phyloP scores from a whole-genome alignment of 2,113 vertebrate species.

The Phrynosoma blainvillii region DNA sequence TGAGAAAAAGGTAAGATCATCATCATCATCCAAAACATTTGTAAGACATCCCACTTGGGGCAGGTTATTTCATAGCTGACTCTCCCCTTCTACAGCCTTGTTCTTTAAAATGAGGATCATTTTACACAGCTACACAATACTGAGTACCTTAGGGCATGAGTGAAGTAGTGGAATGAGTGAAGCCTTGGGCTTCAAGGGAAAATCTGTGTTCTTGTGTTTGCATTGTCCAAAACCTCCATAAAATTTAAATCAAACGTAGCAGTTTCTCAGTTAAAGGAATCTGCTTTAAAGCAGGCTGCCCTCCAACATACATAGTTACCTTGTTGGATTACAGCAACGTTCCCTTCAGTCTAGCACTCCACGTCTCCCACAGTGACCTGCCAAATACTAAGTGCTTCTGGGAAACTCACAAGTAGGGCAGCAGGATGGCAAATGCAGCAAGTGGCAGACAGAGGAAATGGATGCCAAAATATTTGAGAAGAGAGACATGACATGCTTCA shows the following conservation, averaged over 20 bases:
- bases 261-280: background rate
- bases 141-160: background rate
- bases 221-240: constrained; percentile 5
- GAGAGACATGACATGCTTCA: background rate
- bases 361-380: constrained; percentile 5
- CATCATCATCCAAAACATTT: too few relatives aligned
- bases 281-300: constrained; percentile 10
- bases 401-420: constrained; percentile 9
- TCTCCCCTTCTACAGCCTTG: background rate
- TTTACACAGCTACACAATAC: too few relatives aligned
- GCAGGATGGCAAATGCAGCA: background rate
- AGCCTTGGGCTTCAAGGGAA: background rate
- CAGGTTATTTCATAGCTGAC: background rate
- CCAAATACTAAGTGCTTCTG: constrained; percentile 11
- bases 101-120: background rate
- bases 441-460: background rate
- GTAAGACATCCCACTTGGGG: background rate
- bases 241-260: background rate
- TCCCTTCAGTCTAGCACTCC: constrained; percentile 5
- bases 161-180: constrained; percentile 20
- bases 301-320: constrained; percentile 24
- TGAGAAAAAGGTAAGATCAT: too few relatives aligned
- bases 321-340: constrained; percentile 5
- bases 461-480: background rate
- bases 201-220: constrained; percentile 10